A percentile compares a stretch with the other conserved stretches of the same genome.
Evolutionary conservation across 2,888 invertebrate genomes (phyloP).

Genomic region (Hyposoter didymator): DNA sequence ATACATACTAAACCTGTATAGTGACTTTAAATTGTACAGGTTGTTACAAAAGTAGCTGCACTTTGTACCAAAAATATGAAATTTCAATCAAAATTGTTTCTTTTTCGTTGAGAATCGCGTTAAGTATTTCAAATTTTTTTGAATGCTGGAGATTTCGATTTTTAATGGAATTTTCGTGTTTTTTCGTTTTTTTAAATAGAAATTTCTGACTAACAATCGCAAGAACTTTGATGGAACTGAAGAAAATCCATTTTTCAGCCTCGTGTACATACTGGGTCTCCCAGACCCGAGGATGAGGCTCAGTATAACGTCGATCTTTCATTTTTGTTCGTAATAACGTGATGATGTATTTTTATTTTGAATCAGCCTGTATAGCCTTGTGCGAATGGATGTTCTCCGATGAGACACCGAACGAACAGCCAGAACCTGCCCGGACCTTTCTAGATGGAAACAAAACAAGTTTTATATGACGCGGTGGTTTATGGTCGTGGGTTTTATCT

Average conservation of each 20-base stretch:
- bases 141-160: neutral
- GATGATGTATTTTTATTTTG: constrained; percentile 2
- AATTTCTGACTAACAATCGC: neutral
- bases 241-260: no score
- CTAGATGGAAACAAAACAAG: constrained; percentile 75
- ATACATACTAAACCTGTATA: constrained; percentile 42
- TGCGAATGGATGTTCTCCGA: constrained; percentile 74
- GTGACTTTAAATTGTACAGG: constrained; percentile 40
- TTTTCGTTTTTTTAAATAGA: neutral
- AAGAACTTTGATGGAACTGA: no score
- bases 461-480: constrained; percentile 82
- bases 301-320: neutral
- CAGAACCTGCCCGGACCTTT: constrained; percentile 55
- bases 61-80: neutral
- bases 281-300: no score
- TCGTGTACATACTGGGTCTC: no score
- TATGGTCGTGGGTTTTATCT: constrained; percentile 82
- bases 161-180: no score
- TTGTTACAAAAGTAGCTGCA: constrained; percentile 30
- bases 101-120: neutral
- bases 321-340: neutral
- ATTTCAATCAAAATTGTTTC: neutral
- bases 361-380: constrained; percentile 69
- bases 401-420: constrained; percentile 39
- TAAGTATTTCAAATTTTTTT: neutral